Conservation (phyloP, 2,113 vertebrate species). For the Phylloscopus trochilus region DNA sequence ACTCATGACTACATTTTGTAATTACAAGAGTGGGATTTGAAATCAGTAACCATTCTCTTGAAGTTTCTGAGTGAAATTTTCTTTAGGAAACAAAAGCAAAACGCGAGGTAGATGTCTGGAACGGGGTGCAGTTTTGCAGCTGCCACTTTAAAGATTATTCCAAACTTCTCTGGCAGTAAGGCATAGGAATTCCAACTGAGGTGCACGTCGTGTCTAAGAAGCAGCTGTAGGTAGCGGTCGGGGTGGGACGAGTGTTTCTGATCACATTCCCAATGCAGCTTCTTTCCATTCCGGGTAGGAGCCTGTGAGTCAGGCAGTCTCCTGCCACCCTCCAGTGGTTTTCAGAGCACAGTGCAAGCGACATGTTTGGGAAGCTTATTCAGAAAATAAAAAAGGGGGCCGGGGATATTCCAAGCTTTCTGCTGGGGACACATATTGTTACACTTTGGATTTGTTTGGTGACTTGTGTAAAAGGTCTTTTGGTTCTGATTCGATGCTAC, state of each 20-base stretch:
- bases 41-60: not conserved
- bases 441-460: not conserved
- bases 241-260: not conserved
- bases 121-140: not conserved
- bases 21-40: not conserved
- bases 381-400: not conserved
- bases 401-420: not conserved
- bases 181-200: not conserved
- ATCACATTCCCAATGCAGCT: not conserved
- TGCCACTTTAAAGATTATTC: not conserved
- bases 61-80: not conserved
- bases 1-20: not conserved
- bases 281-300: not conserved
- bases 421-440: not conserved
- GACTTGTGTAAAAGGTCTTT: not conserved
- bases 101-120: fast-evolving
- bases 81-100: not conserved
- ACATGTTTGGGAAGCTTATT: not conserved
- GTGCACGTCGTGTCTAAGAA: not conserved
- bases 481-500: not conserved
- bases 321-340: conserved; percentile 49
- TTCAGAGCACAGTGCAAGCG: not conserved
- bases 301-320: not conserved
- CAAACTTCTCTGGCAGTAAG: not conserved
- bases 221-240: not conserved